Evolutionary conservation across 2,888 invertebrate species (phyloP).

Genomic region (Cryptocephalus primarius): DNA sequence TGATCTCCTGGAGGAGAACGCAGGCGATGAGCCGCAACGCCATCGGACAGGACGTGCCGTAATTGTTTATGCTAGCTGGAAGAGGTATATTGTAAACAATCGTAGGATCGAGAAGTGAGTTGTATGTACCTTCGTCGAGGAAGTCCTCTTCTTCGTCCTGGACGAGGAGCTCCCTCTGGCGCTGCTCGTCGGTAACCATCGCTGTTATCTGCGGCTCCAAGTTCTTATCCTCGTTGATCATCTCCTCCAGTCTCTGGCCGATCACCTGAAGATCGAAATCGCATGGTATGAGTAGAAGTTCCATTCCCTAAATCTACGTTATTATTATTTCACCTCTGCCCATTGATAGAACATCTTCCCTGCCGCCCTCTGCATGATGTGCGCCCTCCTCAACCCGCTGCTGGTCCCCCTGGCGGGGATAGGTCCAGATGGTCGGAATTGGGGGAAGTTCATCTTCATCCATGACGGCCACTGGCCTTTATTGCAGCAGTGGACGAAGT

Average conservation of each 20-base stretch:
- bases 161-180: constrained; percentile 65
- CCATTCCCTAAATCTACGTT: neutral
- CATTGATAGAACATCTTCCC: constrained; percentile 97
- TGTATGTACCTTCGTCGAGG: constrained; percentile 80
- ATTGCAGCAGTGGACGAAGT: constrained; percentile 95
- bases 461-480: constrained; percentile 98
- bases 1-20: constrained; percentile 90
- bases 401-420: constrained; percentile 37
- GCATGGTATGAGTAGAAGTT: neutral
- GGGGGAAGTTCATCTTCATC: constrained; percentile 80
- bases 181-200: constrained; percentile 62
- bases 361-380: constrained; percentile 75
- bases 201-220: constrained; percentile 55
- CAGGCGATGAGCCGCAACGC: constrained; percentile 88
- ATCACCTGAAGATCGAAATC: constrained; percentile 8
- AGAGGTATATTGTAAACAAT: constrained; percentile 4
- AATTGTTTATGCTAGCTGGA: constrained; percentile 40
- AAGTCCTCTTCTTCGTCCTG: constrained; percentile 96
- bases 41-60: constrained; percentile 76
- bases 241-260: constrained; percentile 83
- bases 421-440: constrained; percentile 62
- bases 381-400: constrained; percentile 40
- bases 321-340: constrained; percentile 59
- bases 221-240: constrained; percentile 71
- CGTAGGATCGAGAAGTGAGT: neutral